Conservation (phyloP, 2,113 vertebrate species). For the Megaceryle maxima region DNA sequence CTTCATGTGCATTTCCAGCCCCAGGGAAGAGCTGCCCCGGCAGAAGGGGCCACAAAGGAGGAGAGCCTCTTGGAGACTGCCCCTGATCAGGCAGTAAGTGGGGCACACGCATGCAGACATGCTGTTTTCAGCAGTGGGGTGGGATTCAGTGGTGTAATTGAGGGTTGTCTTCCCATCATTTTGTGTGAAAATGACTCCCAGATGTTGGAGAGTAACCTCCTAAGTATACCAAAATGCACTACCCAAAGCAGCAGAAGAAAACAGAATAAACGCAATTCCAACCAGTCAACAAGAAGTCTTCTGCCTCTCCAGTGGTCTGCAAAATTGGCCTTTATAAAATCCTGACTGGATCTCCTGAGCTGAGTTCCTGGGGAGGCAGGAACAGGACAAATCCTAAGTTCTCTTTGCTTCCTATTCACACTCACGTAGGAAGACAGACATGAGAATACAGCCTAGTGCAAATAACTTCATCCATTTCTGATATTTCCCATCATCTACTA, state of each 20-base stretch:
- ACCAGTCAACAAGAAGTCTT: background rate
- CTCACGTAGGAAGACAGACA: background rate
- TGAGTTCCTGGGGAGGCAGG: background rate
- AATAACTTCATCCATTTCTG: slow-evolving; percentile 43
- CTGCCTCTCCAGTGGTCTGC: background rate
- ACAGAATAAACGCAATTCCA: background rate
- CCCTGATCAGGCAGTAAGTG: background rate
- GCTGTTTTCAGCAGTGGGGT: background rate
- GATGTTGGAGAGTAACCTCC: slow-evolving; percentile 4
- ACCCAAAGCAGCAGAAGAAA: background rate
- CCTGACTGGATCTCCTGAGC: background rate
- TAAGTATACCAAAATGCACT: background rate
- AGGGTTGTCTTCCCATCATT: slow-evolving; percentile 5
- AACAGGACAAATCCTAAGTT: background rate
- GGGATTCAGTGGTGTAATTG: background rate
- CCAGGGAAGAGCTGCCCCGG: accelerated
- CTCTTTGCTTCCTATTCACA: background rate
- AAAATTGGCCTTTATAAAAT: background rate
- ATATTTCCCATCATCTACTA: slow-evolving; percentile 60
- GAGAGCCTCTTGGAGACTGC: accelerated
- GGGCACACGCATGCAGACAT: background rate
- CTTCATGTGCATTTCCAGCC: background rate
- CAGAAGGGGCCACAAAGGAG: background rate
- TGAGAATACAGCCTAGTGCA: background rate
- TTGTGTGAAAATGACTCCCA: slow-evolving; percentile 45